Evolutionary conservation across 2,797 vertebrate species (phyloP).

Genomic region (Galago senegalensis): DNA sequence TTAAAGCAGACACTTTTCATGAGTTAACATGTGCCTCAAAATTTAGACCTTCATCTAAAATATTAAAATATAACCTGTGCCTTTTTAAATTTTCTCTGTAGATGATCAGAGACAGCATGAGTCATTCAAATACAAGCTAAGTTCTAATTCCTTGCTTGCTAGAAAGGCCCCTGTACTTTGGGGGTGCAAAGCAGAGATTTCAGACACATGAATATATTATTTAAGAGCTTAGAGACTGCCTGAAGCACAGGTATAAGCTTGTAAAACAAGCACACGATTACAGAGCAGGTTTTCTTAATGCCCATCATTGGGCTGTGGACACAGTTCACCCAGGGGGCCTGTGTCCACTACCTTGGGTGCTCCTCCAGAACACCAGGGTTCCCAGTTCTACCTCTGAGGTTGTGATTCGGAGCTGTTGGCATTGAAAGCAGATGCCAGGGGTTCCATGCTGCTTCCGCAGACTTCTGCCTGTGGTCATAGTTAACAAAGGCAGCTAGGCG

Average conservation of each 20-base stretch:
- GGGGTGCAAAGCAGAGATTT: conserved; percentile 66
- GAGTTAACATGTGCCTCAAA: conserved; percentile 66
- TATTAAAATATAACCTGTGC: conserved; percentile 69
- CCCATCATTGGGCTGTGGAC: not conserved
- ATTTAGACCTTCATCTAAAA: conserved; percentile 72
- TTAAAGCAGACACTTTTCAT: conserved; percentile 67
- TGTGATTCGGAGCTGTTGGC: not conserved
- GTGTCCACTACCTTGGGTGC: rapidly evolving
- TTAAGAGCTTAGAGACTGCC: conserved; percentile 55
- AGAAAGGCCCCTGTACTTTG: conserved; percentile 66
- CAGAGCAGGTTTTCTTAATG: conserved; percentile 49
- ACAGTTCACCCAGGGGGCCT: not conserved
- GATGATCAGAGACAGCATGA: conserved; percentile 52
- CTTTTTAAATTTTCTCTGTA: conserved; percentile 66
- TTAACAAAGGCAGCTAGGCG: conserved; percentile 69
- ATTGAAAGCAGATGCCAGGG: not conserved
- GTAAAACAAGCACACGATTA: conserved; percentile 21
- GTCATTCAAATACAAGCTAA: conserved; percentile 60
- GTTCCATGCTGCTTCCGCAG: rapidly evolving
- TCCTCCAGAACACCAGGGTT: not conserved
- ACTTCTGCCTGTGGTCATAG: conserved; percentile 67
- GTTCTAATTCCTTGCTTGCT: conserved; percentile 69
- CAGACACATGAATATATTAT: conserved; percentile 69
- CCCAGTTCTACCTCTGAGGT: not conserved
- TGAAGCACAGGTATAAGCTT: not conserved